Evolutionary conservation across 2,797 vertebrate genomes (phyloP).

Genomic region (Lophura swinhoii): DNA sequence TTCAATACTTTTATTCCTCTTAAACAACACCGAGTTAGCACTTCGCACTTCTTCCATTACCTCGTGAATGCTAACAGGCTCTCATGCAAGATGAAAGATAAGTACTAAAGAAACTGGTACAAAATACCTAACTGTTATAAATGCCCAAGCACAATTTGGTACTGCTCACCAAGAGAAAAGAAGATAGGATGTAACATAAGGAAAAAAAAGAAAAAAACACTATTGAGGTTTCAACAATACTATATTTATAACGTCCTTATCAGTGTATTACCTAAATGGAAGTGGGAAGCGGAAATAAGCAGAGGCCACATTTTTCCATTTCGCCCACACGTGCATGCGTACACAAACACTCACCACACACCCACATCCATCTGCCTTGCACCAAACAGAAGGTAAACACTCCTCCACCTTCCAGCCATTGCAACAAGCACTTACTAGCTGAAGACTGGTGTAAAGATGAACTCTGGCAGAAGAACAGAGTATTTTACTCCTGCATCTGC

Average conservation of each 20-base stretch:
- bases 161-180: fast-evolving
- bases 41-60: neutral
- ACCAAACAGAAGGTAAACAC: neutral
- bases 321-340: neutral
- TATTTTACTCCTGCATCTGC: neutral
- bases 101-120: neutral
- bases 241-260: neutral
- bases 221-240: neutral
- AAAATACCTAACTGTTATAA: neutral
- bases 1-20: neutral
- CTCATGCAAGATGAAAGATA: neutral
- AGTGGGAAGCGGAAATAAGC: slow-evolving; percentile 24
- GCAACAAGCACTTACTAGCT: neutral
- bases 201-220: neutral
- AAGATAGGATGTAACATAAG: neutral
- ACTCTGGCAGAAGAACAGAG: neutral
- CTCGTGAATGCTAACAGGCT: neutral
- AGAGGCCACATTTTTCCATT: slow-evolving; percentile 35
- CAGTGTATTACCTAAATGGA: neutral
- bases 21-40: neutral
- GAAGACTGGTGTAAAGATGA: neutral
- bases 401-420: slow-evolving; percentile 18
- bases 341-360: slow-evolving; percentile 18
- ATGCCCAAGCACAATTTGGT: neutral
- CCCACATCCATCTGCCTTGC: neutral